phyloP scores from a whole-genome alignment of 2,797 vertebrate genomes.

The Microctenopoma lineatum region DNA sequence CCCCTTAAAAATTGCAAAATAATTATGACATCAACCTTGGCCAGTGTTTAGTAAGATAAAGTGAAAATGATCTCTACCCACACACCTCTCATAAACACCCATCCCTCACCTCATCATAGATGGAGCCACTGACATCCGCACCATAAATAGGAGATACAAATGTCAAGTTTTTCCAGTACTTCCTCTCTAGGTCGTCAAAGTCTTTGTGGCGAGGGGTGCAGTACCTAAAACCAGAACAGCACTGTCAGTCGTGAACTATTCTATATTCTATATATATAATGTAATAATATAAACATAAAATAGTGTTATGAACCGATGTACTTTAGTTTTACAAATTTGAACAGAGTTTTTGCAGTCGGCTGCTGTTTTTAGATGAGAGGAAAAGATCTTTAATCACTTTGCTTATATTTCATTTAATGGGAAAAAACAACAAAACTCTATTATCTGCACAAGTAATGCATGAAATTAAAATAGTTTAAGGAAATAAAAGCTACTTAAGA shows the following conservation, averaged over 20 bases:
- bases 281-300: too few species aligned
- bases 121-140: slow-evolving; percentile 95
- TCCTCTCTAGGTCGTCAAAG: slow-evolving; percentile 96
- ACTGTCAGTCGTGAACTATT: background rate
- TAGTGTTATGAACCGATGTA: too few species aligned
- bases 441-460: background rate
- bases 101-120: slow-evolving; percentile 91
- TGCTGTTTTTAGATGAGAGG: too few species aligned
- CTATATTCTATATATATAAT: too few species aligned
- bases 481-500: background rate
- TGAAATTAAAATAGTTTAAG: background rate
- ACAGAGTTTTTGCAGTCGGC: too few species aligned
- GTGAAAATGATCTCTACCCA: background rate
- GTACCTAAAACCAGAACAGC: slow-evolving; percentile 84
- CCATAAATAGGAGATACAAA: slow-evolving; percentile 98
- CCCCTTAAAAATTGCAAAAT: background rate
- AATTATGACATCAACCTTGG: background rate
- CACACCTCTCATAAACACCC: background rate
- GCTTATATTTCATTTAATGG: too few species aligned
- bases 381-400: too few species aligned
- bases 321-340: too few species aligned
- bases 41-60: background rate
- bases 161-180: slow-evolving; percentile 99
- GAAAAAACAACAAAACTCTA: background rate
- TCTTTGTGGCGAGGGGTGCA: slow-evolving; percentile 96